Evolutionary conservation across 2,888 invertebrate genomes (phyloP), one percentile per base, ranked within the genome.

Genomic region (Lysandra bellargus): DNA sequence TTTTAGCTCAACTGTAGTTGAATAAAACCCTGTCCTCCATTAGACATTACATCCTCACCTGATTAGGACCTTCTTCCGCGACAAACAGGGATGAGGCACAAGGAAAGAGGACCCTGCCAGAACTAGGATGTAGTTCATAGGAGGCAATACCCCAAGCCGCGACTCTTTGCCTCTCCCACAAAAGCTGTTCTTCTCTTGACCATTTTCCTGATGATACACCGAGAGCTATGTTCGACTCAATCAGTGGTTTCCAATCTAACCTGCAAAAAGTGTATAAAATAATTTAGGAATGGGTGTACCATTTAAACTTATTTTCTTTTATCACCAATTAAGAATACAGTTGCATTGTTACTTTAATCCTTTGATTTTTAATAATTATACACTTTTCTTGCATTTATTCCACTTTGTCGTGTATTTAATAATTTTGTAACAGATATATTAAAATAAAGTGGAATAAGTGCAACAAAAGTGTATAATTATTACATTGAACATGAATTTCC

Each of bases 121-220:
- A 96, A 7, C 95, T 95, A 57, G 96, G 95, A 85, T 98, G 98
- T 78, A 98, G 95, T 89, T 99, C 98, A 87, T 99, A 99, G 0
- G 98, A 98, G 0, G 98, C 98, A 80, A 99, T 99, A 37, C 99
- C 98, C 97, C 98, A 98, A 0, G 98, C 97, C 0, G 98, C 97
- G 72, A 98, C 96, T 79, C 99, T 95, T 91, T 99, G 98, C 44
- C 99, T 93, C 89, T 99, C 99, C 95, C 98, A 97, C 81, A 98
- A 94, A 78, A 99, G 90, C 88, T 98, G 98, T 88, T 99, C 98
- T 88, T 99, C 99, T 60, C 97, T 95, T 0, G 98, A 98, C 95
- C 97, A 96, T 86, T 96, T 95, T 79, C 95, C 95, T 0, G 95
- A 93, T 4, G 95, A 92, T 40, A 95, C 95, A 7, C 93, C 93